Conservation (phyloP, 2,113 vertebrate species). For the Myotis yumanensis region DNA sequence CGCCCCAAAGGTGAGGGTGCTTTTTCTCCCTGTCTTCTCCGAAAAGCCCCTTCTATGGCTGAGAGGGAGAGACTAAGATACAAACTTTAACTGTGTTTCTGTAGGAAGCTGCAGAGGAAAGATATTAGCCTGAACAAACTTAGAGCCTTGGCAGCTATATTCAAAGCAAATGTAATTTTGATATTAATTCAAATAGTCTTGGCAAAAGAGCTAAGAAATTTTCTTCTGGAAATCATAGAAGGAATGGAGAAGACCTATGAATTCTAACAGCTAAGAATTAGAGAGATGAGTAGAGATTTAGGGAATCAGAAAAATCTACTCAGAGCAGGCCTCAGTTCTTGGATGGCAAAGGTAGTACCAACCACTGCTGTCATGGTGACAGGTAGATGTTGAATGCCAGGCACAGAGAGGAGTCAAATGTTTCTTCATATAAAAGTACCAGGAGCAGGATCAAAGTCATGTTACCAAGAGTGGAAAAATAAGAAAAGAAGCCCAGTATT, state of each 20-base stretch:
- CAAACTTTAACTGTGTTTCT: not conserved
- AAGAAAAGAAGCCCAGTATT: not conserved
- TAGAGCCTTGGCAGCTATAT: conserved; percentile 12
- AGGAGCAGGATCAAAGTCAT: not conserved
- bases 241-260: not conserved
- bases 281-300: not conserved
- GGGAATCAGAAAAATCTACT: not conserved
- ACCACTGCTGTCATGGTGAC: not conserved
- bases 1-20: fast-evolving
- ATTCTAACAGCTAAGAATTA: conserved; percentile 19
- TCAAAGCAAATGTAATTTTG: conserved; percentile 47
- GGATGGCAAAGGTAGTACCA: not conserved
- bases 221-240: conserved; percentile 40
- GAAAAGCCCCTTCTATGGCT: too few relatives aligned
- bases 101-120: not conserved
- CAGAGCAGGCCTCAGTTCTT: not conserved
- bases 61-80: too few relatives aligned
- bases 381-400: not conserved
- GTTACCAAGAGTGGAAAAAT: not conserved
- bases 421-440: not conserved
- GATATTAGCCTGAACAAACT: not conserved
- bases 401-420: not conserved
- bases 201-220: not conserved
- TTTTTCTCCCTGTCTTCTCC: not conserved
- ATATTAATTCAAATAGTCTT: conserved; percentile 4